Percentiles rank a stretch among this genome's conserved stretches.
Evolutionary conservation across 2,888 invertebrate species (phyloP).

Genomic region (Coelogynopora nodosa): DNA sequence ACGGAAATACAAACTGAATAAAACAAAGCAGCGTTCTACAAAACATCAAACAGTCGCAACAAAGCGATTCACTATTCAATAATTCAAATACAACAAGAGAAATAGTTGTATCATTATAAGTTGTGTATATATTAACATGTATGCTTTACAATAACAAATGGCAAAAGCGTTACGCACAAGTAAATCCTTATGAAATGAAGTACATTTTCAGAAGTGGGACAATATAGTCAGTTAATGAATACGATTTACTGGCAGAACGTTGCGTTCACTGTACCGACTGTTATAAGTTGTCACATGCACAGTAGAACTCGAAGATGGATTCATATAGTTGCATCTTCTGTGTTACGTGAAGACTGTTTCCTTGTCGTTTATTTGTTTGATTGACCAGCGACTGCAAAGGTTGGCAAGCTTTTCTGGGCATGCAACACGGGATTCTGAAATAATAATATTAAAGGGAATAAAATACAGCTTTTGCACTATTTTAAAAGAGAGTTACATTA

Average conservation of each 20-base stretch:
- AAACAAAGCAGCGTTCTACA: slow-evolving; percentile 12
- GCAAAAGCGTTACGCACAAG: slow-evolving; percentile 20
- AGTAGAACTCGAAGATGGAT: not conserved
- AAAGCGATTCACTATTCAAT: slow-evolving; percentile 25
- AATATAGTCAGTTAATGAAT: not conserved
- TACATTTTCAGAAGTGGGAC: not conserved
- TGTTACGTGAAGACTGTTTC: slow-evolving; percentile 18
- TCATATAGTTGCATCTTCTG: not conserved
- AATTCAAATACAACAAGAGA: slow-evolving; percentile 7
- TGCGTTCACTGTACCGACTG: slow-evolving; percentile 12
- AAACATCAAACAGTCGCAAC: slow-evolving; percentile 11
- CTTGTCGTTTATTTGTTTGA: slow-evolving; percentile 6
- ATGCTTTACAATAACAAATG: slow-evolving; percentile 14
- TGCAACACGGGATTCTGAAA: not conserved
- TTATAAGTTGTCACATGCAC: slow-evolving; percentile 13
- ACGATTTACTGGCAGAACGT: slow-evolving; percentile 4
- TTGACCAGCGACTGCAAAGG: not conserved
- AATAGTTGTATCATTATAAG: not conserved
- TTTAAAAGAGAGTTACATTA: not conserved
- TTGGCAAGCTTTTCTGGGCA: not conserved
- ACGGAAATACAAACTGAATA: not conserved
- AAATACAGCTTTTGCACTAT: not conserved
- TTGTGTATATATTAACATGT: slow-evolving; percentile 28
- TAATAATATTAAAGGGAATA: not conserved
- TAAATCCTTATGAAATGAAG: not conserved